These are phyloP conservation scores for Polyploca ridens DNA, from an alignment of 2,888 invertebrate genomes.

Conservation along the genomic window DNA sequence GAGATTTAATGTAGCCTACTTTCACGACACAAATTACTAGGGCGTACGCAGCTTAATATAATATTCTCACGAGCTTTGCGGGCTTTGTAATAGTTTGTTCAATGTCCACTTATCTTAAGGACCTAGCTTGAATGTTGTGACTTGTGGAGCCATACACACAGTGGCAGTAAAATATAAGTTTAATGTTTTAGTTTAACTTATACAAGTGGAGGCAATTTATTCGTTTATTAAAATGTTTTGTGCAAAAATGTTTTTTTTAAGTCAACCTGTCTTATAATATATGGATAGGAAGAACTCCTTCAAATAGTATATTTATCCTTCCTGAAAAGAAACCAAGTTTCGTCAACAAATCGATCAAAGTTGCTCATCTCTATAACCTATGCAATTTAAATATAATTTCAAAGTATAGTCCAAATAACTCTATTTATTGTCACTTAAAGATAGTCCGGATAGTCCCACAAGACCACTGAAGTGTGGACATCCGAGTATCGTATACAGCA, in stretches of 20 bases:
- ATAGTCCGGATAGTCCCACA: background rate
- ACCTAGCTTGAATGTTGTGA: constrained; percentile 20
- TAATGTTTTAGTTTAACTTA: too few species aligned
- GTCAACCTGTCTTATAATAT: too few species aligned
- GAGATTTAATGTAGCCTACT: constrained; percentile 28
- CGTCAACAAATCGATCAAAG: too few species aligned
- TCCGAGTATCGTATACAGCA: constrained; percentile 10
- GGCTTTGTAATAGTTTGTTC: constrained; percentile 45
- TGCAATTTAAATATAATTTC: too few species aligned
- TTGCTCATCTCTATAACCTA: background rate
- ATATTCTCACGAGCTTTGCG: constrained; percentile 23
- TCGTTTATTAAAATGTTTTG: too few species aligned
- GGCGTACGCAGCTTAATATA: constrained; percentile 40
- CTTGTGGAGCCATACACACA: background rate
- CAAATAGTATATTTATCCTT: too few species aligned
- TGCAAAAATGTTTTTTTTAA: too few species aligned
- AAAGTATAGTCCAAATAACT: too few species aligned
- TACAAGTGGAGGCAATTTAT: too few species aligned
- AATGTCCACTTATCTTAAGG: constrained; percentile 43
- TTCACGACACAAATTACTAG: constrained; percentile 39
- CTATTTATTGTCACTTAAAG: background rate
- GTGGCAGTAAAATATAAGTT: background rate
- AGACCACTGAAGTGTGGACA: background rate
- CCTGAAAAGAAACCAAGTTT: too few species aligned
- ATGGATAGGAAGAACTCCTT: too few species aligned